These are phyloP conservation scores for Paramuricea clavata DNA, from an alignment of 92 coral and sea anemone genomes.

Conservation along the genomic window DNA sequence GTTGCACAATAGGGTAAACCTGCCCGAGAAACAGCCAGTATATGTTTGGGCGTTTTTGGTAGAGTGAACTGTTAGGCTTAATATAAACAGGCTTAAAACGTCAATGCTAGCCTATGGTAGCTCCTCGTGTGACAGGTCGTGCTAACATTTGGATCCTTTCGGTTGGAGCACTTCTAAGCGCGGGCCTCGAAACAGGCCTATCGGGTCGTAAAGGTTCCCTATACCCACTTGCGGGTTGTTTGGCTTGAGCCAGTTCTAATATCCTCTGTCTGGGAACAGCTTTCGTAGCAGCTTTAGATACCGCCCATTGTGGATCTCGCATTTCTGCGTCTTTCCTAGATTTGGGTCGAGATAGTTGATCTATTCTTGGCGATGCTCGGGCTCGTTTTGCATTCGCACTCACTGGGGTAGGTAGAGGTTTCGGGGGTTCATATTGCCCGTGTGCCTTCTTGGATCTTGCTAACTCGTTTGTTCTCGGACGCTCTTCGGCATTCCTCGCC, in stretches of 20 bases:
- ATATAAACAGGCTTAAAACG: not conserved
- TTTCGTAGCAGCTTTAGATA: constrained; percentile 80
- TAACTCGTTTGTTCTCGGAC: constrained; percentile 80
- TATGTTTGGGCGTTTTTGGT: not conserved
- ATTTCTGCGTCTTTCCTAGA: constrained; percentile 80
- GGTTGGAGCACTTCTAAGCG: constrained; percentile 85
- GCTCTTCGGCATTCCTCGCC: constrained; percentile 88
- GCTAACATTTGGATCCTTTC: constrained; percentile 84
- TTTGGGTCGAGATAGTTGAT: constrained; percentile 89
- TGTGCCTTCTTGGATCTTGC: constrained; percentile 86
- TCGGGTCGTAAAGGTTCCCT: constrained; percentile 75
- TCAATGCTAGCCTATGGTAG: constrained; percentile 25
- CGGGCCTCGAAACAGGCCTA: constrained; percentile 74
- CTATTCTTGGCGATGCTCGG: constrained; percentile 74
- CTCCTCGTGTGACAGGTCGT: constrained; percentile 81
- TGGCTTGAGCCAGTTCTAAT: constrained; percentile 84
- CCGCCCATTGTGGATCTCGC: constrained; percentile 93
- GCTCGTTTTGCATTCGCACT: constrained; percentile 81
- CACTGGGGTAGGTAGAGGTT: constrained; percentile 76
- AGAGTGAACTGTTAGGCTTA: not conserved
- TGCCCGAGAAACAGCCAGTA: too few species aligned
- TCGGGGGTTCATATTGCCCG: constrained; percentile 73
- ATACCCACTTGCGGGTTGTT: constrained; percentile 85
- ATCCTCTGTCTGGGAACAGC: constrained; percentile 86
- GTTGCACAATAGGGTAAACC: not conserved